Conservation (phyloP, 2,113 vertebrate genomes). For the Piprites chloris region DNA sequence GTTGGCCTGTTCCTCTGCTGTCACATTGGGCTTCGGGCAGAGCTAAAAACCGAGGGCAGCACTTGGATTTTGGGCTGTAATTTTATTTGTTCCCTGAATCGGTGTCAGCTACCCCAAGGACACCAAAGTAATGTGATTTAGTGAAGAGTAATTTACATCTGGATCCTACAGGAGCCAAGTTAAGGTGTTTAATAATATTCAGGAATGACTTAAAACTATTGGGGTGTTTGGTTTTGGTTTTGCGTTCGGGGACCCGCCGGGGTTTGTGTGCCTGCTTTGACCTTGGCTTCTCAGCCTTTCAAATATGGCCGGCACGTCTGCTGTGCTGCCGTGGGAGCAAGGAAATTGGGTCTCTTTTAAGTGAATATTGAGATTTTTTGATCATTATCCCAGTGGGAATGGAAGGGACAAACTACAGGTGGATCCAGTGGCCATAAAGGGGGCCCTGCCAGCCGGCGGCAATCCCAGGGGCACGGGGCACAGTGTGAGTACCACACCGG, state of each 20-base stretch:
- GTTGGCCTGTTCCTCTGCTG: rapidly evolving
- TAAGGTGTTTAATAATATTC: neutral
- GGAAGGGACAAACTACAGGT: neutral
- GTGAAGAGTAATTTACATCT: neutral
- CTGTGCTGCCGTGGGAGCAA: rapidly evolving
- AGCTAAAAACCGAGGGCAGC: rapidly evolving
- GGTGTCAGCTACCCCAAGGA: neutral
- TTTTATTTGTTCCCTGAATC: neutral
- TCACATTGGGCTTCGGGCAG: rapidly evolving
- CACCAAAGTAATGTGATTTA: neutral
- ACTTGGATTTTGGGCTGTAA: neutral
- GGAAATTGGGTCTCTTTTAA: neutral
- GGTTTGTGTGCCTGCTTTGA: neutral
- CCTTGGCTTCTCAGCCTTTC: neutral
- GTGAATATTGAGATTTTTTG: neutral
- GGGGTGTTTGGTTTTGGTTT: neutral
- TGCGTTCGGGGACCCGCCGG: rapidly evolving
- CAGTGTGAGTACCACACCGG: rapidly evolving
- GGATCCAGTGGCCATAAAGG: rapidly evolving
- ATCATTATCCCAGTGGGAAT: rapidly evolving
- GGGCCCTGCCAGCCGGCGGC: rapidly evolving
- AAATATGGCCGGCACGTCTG: rapidly evolving
- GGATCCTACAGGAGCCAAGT: neutral
- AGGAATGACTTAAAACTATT: neutral
- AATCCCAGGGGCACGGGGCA: rapidly evolving